Base-by-base conservation (phyloP, 2,888 invertebrate genomes). In the Nymphalis polychloros region DNA sequence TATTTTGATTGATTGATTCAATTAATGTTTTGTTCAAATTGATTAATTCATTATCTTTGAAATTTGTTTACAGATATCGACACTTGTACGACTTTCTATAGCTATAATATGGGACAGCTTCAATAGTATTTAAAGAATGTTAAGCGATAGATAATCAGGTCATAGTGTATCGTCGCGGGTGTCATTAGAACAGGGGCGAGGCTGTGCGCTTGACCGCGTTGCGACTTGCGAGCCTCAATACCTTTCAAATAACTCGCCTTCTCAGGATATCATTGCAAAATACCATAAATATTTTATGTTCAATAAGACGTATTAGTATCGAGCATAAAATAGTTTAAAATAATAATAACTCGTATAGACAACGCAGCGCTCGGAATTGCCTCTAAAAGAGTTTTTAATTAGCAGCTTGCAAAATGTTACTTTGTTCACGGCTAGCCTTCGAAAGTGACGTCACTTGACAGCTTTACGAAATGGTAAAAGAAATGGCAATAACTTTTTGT, bases 191-290 rank as follows among this genome's bases (percentile, higher is more conserved):
- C 53, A 49, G 66, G 61, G 23, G 66, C 66, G 66, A 66, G 61
- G 66, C 66, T 62, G 66, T 55, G 66, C 61, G 61, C 61, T 67
- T 62, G 61, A 48, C 67, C 67, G 62, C 61, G 48, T 67, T 67
- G 66, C 49, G 61, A 41, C 17, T 67, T 67, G 66, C 49, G 61
- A 20, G 27, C 60, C 59, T 27, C 27, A 19, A 23, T 47, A 8
- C 60, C 49, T 50, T 27, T 59, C 59, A 19, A 41, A 64, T 64
- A 59, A 23, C 59, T 60, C 19, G 65, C 66, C 20, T 66, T 66
- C 65, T 66, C 61, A 48, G 16, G 35, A 35, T 19, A 67, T 61
- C 62, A 67, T 55, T 62, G 49, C 61, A 49, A 27, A 41, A 61
- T 67, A n/a, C 67, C 67, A 57, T 55, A 49, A 61, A 62, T 57